These are phyloP conservation scores for Chrysolina oricalcia DNA, from an alignment of 2,888 invertebrate genomes.

Conservation along the genomic window DNA sequence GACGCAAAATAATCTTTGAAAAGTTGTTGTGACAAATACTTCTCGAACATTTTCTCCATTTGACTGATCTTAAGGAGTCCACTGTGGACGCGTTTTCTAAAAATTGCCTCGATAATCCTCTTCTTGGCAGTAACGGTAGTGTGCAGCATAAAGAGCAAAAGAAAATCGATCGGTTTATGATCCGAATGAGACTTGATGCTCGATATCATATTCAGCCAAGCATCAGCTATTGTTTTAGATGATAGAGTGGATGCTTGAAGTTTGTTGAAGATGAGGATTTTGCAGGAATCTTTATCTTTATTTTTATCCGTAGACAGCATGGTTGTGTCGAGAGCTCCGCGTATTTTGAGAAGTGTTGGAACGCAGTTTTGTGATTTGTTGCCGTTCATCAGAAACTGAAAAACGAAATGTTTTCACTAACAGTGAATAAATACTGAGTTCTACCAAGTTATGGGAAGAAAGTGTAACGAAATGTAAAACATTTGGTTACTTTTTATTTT, in stretches of 20 bases:
- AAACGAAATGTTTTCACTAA: neutral
- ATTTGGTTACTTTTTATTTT: too few species aligned
- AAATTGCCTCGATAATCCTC: conserved; percentile 76
- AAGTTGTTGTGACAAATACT: conserved; percentile 71
- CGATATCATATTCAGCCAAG: conserved; percentile 76
- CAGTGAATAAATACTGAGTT: too few species aligned
- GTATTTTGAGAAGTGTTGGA: conserved; percentile 63
- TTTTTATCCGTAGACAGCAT: conserved; percentile 65
- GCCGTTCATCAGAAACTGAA: conserved; percentile 76
- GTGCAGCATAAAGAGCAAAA: conserved; percentile 79
- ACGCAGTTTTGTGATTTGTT: conserved; percentile 64
- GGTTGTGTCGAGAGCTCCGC: conserved; percentile 74
- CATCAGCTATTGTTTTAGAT: conserved; percentile 75
- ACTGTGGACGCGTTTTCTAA: conserved; percentile 78
- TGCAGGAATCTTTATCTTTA: conserved; percentile 74
- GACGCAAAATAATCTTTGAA: conserved; percentile 75
- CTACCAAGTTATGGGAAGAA: too few species aligned
- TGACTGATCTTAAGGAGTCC: conserved; percentile 76
- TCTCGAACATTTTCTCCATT: conserved; percentile 75
- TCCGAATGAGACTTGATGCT: conserved; percentile 72
- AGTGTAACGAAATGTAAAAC: too few species aligned
- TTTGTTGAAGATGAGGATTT: conserved; percentile 76
- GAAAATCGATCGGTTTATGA: conserved; percentile 80
- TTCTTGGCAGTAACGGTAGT: conserved; percentile 77
- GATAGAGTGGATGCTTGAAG: conserved; percentile 75